Evolutionary conservation across 1,140 invertebrate genomes (phyloP), one percentile per base, ranked within the genome.

Genomic region (Drosophila nasuta): DNA sequence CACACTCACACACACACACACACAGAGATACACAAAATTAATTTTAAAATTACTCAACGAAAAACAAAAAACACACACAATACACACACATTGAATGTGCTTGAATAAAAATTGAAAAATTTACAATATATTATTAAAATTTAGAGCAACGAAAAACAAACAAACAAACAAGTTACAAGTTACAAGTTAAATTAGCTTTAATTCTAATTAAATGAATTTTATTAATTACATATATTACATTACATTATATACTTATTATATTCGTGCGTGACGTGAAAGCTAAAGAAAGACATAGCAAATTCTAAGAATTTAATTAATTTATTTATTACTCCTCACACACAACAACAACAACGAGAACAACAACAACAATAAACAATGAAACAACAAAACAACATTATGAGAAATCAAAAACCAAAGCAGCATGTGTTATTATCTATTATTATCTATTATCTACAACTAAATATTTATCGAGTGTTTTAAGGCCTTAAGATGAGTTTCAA

Each of bases 221-320:
- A 63, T 52, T 17, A 73, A 45, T 62, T 48, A 60, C 48, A 46
- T 56, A 25, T 20, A 57, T 52, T 67, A 60, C 28, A 64, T 63
- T 52, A 64, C 17, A 54, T 35, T n/a, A 59, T n/a, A n/a, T 11
- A 56, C 15, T 10, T 30, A 58, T 13, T 65, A 78, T 76, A 35
- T 65, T 62, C 56, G 77, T 72, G 67, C 60, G 70, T 73, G 56
- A 81, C 77, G 77, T 80, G 68, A 85, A 91, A 91, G 79, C 89
- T 80, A 81, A 91, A 83, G 48, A 88, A 91, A 91, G 89, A 91
- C 89, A 91, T 91, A 91, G 89, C 67, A 76, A 89, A 91, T 85
- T 81, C 85, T 86, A 91, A 91, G 89, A 91, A 91, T 91, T 89
- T 91, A 77, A 81, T 81, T 90, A 79, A 81, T 70, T 87, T 88